phyloP scores from a whole-genome alignment of 2,888 invertebrate species.

The Leptopilina drosophilae region DNA sequence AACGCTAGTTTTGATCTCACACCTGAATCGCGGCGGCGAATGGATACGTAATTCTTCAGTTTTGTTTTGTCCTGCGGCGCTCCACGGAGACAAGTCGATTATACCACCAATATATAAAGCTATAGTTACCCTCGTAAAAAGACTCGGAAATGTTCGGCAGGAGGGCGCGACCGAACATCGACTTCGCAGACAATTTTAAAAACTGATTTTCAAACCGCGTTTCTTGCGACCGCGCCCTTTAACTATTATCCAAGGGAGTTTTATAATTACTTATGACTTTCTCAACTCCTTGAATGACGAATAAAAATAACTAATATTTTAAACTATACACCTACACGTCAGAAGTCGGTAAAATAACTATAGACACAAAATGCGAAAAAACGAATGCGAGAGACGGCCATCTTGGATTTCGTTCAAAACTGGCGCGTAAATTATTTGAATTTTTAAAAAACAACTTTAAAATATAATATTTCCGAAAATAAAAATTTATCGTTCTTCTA shows the following conservation, averaged over 20 bases:
- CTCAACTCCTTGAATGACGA: background rate
- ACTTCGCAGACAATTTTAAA: background rate
- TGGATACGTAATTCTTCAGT: conserved; percentile 14
- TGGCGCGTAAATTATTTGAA: background rate
- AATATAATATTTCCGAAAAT: background rate
- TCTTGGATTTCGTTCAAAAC: background rate
- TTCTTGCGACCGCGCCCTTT: conserved; percentile 16
- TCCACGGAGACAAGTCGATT: conserved; percentile 29
- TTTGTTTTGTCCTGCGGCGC: conserved; percentile 26
- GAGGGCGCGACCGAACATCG: conserved; percentile 13
- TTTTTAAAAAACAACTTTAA: background rate
- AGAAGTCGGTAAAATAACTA: too few relatives aligned
- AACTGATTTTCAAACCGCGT: background rate
- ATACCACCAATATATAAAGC: background rate
- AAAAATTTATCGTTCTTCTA: too few relatives aligned
- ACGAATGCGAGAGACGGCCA: background rate
- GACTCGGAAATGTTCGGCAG: conserved; percentile 7
- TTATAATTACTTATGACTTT: background rate
- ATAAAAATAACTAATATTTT: too few relatives aligned
- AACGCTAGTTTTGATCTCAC: background rate
- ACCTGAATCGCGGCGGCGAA: background rate
- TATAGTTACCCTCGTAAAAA: background rate
- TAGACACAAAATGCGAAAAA: background rate
- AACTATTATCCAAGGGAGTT: background rate
- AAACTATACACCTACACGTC: too few relatives aligned